Evolutionary conservation across 2,113 vertebrate species (phyloP).

Genomic region (Aspidoscelis tigris): DNA sequence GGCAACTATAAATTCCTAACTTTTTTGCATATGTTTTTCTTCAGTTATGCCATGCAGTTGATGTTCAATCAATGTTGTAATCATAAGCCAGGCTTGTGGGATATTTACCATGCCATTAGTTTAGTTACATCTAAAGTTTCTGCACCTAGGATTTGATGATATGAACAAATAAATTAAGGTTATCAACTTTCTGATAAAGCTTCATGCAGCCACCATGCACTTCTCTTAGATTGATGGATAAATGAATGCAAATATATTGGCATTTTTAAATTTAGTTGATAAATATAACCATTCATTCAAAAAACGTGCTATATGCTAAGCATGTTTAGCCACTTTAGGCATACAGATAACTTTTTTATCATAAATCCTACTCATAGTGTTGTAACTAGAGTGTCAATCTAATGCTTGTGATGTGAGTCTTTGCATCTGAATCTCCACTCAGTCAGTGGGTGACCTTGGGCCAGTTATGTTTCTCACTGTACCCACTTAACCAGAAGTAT

Average conservation of each 20-base stretch:
- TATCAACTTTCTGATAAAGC: slow-evolving; percentile 4
- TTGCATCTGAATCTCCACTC: background rate
- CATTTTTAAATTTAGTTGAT: slow-evolving; percentile 12
- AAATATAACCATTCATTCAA: background rate
- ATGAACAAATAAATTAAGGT: slow-evolving; percentile 22
- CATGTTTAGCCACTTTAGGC: background rate
- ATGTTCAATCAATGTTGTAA: slow-evolving; percentile 18
- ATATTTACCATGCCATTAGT: slow-evolving; percentile 26
- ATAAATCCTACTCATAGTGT: too few relatives aligned
- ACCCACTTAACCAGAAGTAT: background rate
- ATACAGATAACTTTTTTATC: background rate
- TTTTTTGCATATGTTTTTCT: slow-evolving; percentile 22
- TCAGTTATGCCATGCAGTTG: slow-evolving; percentile 24
- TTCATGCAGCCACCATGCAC: background rate
- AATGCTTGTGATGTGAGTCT: too few relatives aligned
- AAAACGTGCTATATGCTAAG: background rate
- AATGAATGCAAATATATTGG: slow-evolving; percentile 17
- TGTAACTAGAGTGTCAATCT: background rate
- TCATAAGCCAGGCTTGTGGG: slow-evolving; percentile 16
- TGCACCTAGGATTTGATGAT: slow-evolving; percentile 20
- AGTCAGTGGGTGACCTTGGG: background rate
- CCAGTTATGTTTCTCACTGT: background rate
- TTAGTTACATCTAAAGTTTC: slow-evolving; percentile 24
- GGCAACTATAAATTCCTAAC: slow-evolving; percentile 25
- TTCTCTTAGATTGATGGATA: background rate